These are phyloP conservation scores for Ceratosolen solmsi DNA, from an alignment of 1,140 invertebrate species.

Conservation along the genomic window DNA sequence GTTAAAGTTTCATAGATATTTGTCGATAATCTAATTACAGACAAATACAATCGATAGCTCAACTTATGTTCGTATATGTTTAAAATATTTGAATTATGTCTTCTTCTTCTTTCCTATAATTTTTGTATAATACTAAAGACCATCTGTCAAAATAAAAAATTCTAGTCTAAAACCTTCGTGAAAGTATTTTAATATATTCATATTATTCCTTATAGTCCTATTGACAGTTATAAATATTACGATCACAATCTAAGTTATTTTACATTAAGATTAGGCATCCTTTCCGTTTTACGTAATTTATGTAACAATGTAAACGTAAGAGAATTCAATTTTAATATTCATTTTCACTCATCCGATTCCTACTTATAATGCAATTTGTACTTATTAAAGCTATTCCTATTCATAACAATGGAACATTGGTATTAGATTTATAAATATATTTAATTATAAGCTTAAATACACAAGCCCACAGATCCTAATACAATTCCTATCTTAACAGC, in stretches of 20 bases:
- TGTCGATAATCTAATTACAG: no score
- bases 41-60: no score
- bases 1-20: no score
- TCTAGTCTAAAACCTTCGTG: no score
- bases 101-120: no score
- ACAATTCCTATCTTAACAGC: background rate
- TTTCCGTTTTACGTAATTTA: conserved; percentile 44
- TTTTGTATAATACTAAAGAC: background rate
- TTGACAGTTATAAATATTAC: background rate
- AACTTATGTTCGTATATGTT: no score
- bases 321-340: conserved; percentile 20
- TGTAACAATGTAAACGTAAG: conserved; percentile 9
- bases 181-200: conserved; percentile 15
- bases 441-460: background rate
- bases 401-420: background rate
- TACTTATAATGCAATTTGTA: background rate
- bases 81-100: no score
- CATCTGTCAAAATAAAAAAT: background rate
- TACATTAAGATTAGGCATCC: conserved; percentile 19
- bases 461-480: no score
- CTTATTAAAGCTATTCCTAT: background rate
- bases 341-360: background rate
- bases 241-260: conserved; percentile 28
- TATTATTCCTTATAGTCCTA: background rate
- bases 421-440: background rate